phyloP scores from a whole-genome alignment of 2,888 invertebrate genomes.

The Zygogramma bicolorata region DNA sequence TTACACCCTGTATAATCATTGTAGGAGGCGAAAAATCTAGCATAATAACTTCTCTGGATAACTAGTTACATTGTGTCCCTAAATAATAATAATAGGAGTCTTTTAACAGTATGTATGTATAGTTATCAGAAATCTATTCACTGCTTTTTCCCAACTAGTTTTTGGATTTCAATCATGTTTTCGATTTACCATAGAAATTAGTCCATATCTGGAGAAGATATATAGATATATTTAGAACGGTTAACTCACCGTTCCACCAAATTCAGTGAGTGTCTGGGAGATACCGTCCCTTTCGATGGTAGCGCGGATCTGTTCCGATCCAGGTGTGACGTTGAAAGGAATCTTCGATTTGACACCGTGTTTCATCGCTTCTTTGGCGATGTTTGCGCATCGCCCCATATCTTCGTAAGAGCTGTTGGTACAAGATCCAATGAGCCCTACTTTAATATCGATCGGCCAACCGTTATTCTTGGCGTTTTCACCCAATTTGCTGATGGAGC shows the following conservation, averaged over 20 bases:
- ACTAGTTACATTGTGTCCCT: too few species aligned
- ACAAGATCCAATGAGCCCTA: constrained; percentile 98
- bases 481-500: constrained; percentile 94
- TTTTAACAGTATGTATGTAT: too few species aligned
- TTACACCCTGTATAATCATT: too few species aligned
- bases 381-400: constrained; percentile 97
- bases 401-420: constrained; percentile 99
- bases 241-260: constrained; percentile 68
- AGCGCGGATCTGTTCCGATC: constrained; percentile 97
- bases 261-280: constrained; percentile 70
- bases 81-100: too few species aligned
- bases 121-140: too few species aligned
- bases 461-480: constrained; percentile 87
- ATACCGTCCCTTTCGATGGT: constrained; percentile 79
- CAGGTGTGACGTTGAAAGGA: constrained; percentile 98
- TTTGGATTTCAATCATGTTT: too few species aligned
- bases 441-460: constrained; percentile 95
- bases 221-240: constrained; percentile 98
- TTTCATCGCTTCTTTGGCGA: constrained; percentile 89
- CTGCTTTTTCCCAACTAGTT: too few species aligned
- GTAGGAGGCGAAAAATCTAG: too few species aligned
- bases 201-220: too few species aligned
- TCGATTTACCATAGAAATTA: too few species aligned
- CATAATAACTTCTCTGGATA: too few species aligned
- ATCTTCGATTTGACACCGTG: constrained; percentile 96